Evolutionary conservation across 2,888 invertebrate species (phyloP).

Genomic region (Auanema sp.): DNA sequence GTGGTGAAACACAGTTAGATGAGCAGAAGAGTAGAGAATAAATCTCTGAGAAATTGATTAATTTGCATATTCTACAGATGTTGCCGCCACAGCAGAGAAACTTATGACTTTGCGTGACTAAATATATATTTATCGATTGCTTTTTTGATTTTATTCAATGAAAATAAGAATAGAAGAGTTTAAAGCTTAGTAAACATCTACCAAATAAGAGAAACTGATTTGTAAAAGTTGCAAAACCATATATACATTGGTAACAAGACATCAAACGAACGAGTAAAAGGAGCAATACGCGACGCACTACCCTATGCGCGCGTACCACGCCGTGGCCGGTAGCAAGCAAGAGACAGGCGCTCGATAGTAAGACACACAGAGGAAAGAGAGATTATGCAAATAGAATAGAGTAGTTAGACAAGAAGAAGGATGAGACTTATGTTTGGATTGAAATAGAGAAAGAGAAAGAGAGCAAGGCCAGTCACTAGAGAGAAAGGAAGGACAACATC

Average conservation of each 20-base stretch:
- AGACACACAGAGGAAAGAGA: constrained; percentile 9
- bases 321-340: constrained; percentile 22
- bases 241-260: too few relatives aligned
- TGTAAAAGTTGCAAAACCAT: neutral
- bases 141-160: too few relatives aligned
- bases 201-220: neutral
- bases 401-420: constrained; percentile 15
- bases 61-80: too few relatives aligned
- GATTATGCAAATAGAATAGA: constrained; percentile 6
- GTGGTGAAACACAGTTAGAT: too few relatives aligned
- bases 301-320: constrained; percentile 24
- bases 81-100: too few relatives aligned
- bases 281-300: constrained; percentile 21
- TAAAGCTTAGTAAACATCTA: too few relatives aligned
- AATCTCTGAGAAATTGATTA: too few relatives aligned
- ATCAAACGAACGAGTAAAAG: neutral
- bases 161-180: too few relatives aligned
- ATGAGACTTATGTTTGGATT: neutral
- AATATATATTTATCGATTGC: too few relatives aligned
- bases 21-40: too few relatives aligned
- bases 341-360: constrained; percentile 9
- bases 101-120: too few relatives aligned
- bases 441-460: constrained; percentile 1
- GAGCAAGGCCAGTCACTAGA: constrained; percentile 5
- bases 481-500: neutral